Conservation (phyloP, 2,888 invertebrate genomes). For the Troides aeacus region DNA sequence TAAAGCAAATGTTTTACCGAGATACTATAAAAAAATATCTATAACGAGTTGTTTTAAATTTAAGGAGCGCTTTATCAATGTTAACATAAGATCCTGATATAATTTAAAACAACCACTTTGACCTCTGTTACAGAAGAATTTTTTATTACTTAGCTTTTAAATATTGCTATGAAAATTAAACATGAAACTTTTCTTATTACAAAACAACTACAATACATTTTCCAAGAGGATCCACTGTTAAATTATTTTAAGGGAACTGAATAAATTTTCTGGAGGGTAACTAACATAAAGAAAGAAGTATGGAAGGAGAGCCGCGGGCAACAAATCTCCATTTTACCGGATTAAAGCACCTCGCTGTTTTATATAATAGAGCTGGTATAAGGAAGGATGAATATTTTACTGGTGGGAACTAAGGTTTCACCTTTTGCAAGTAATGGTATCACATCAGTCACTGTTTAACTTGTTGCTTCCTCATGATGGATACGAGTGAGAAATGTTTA, state of each 20-base stretch:
- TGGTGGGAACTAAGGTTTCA: constrained; percentile 41
- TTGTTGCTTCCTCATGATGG: constrained; percentile 31
- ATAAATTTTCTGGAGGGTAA: constrained; percentile 57
- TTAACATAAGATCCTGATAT: neutral
- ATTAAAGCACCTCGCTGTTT: constrained; percentile 63
- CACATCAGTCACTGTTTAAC: constrained; percentile 30
- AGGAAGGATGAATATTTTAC: constrained; percentile 54
- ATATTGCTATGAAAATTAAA: constrained; percentile 41
- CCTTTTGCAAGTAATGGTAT: constrained; percentile 32
- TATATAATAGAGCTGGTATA: constrained; percentile 54
- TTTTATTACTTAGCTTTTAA: neutral
- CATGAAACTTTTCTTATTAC: constrained; percentile 29
- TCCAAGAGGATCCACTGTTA: constrained; percentile 36
- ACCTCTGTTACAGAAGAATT: neutral
- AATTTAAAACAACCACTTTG: neutral
- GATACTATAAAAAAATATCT: neutral
- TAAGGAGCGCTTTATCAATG: neutral
- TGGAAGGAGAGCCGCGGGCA: constrained; percentile 50
- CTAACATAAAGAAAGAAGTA: constrained; percentile 57
- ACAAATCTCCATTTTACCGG: constrained; percentile 67
- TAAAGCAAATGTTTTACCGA: neutral
- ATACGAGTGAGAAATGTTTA: constrained; percentile 27
- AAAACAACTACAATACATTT: constrained; percentile 30
- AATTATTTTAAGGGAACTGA: constrained; percentile 49
- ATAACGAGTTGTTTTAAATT: neutral